Evolutionary conservation across 2,888 invertebrate species (phyloP), one percentile per base, ranked within the genome.

Genomic region (Amiota minor): DNA sequence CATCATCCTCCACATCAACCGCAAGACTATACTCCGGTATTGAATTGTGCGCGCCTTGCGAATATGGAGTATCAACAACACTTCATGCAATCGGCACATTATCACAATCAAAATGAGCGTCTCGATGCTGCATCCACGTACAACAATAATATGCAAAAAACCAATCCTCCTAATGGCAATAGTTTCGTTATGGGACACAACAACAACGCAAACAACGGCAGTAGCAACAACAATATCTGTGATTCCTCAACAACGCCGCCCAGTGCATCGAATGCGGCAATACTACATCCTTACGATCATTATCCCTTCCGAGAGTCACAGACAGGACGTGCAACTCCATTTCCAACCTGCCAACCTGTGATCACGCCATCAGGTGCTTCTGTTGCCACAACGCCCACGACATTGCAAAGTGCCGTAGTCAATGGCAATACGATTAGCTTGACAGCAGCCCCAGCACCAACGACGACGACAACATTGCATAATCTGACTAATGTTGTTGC

Each of bases 291-390:
- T 2, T 90, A 89, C 75, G 90, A 90, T 76, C 89, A 90, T 76
- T 89, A 86, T 89, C 91, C 81, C 73, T 90, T 88, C 78, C 89
- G 87, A 77, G 89, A 89, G 80, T 78, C 87, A 61, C 89, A 89
- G 67, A 92, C 92, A 35, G 94, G 94, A 8, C 92, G 93, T 80
- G 93, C 93, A 82, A 95, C 94, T 71, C 94, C 94, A 75, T 94
- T 93, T 89, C 94, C 94, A 75, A 78, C 78, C 76, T 81, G 84
- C 74, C 88, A 85, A 75, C 78, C 84, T 74, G 78, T 76, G 73
- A 79, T 80, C 75, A 64, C 76, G 55, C 23, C 68, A 64, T 18
- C 70, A 72, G 46, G 76, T 49, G 56, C 65, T 16, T 1, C 64
- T n/a, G 55, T 16, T 16, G n/a, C 76, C 72, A 75, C 77, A 47